Conservation (phyloP, 2,113 vertebrate species). For the Chiloscyllium plagiosum region DNA sequence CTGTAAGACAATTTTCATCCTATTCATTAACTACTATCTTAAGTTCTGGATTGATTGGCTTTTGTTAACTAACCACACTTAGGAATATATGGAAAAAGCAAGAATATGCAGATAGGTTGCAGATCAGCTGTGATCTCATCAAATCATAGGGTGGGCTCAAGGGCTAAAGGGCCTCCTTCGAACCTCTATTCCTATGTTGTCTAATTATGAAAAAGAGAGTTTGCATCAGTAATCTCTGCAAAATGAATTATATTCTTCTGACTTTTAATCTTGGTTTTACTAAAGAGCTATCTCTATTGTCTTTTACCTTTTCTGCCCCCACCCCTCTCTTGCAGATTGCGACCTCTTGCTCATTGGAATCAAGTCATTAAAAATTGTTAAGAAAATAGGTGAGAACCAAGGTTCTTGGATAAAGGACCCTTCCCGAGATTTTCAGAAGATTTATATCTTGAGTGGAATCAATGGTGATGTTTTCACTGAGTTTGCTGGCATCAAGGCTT, state of each 20-base stretch:
- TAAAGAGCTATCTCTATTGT: not conserved
- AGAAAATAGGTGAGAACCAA: slow-evolving; percentile 60
- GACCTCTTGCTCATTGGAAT: slow-evolving; percentile 61
- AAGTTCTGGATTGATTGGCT: not conserved
- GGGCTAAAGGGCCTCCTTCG: not conserved
- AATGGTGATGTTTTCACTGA: slow-evolving; percentile 67
- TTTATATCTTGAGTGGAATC: slow-evolving; percentile 76
- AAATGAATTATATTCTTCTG: not conserved
- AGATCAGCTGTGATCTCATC: not conserved
- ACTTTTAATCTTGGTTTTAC: not conserved
- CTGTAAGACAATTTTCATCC: no score
- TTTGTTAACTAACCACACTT: not conserved
- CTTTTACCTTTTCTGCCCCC: not conserved
- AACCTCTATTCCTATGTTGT: not conserved
- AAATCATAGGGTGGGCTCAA: not conserved
- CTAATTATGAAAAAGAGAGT: not conserved
- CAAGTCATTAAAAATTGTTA: slow-evolving; percentile 84
- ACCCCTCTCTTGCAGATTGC: slow-evolving; percentile 64
- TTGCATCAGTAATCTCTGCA: not conserved
- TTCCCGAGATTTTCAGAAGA: slow-evolving; percentile 62
- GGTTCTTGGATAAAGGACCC: slow-evolving; percentile 88
- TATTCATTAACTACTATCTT: not conserved
- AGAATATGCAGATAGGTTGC: not conserved
- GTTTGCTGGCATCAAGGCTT: slow-evolving; percentile 67
- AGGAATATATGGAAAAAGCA: not conserved